Percentiles rank a stretch among this genome's conserved stretches.
phyloP scores from a whole-genome alignment of 2,113 vertebrate species.

The Cyanocitta stelleri region DNA sequence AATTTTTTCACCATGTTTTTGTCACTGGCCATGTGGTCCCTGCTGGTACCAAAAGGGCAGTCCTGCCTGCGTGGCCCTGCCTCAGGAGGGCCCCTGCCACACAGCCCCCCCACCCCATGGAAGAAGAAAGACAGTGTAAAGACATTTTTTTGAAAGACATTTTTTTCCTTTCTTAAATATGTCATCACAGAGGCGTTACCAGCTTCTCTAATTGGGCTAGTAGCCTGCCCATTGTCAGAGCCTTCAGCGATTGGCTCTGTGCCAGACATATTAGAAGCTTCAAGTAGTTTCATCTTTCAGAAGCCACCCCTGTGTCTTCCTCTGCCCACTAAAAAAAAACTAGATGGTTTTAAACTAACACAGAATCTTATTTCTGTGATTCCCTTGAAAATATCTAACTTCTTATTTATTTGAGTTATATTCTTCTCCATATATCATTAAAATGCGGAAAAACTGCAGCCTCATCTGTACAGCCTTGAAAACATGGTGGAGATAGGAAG shows the following conservation, averaged over 20 bases:
- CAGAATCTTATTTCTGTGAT: background rate
- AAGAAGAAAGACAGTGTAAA: background rate
- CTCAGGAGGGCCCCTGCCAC: background rate
- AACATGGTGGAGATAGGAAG: background rate
- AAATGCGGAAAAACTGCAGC: background rate
- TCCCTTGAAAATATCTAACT: background rate
- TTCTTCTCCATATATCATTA: background rate
- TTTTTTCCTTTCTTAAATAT: background rate
- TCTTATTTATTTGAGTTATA: background rate
- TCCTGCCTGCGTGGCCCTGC: background rate
- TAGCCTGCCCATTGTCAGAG: background rate
- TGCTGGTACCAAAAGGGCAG: no score
- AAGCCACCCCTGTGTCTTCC: background rate
- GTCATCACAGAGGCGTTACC: background rate
- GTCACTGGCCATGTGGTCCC: background rate
- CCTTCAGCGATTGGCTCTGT: background rate
- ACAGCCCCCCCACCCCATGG: accelerated
- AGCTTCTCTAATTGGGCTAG: background rate
- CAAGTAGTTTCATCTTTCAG: background rate
- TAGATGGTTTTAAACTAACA: background rate
- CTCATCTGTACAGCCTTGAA: background rate
- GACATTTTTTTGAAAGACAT: no score
- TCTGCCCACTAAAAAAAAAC: background rate
- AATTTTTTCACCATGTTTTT: background rate
- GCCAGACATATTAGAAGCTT: background rate